phyloP scores from a whole-genome alignment of 1,140 invertebrate genomes.

The Penaeus japonicus region DNA sequence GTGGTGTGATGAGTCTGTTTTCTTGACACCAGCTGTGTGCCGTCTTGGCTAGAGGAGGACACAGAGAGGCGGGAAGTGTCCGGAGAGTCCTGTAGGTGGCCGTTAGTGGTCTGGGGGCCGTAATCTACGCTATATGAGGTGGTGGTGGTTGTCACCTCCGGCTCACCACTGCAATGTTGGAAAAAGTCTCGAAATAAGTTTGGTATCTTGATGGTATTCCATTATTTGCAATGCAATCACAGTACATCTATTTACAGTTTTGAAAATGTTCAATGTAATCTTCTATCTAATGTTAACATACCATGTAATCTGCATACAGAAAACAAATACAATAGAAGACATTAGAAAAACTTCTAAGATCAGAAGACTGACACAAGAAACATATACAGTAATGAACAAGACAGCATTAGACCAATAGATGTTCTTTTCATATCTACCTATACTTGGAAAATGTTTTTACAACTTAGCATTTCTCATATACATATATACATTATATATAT shows the following conservation, averaged over 20 bases:
- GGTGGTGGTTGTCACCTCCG: constrained; percentile 57
- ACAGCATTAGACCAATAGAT: too few species aligned
- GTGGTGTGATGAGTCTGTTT: constrained; percentile 57
- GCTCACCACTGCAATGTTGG: constrained; percentile 30
- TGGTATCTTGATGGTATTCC: neutral
- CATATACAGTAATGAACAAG: too few species aligned
- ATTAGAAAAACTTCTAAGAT: too few species aligned
- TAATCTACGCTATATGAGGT: constrained; percentile 57
- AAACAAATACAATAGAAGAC: too few species aligned
- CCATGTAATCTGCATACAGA: too few species aligned
- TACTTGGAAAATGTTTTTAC: too few species aligned
- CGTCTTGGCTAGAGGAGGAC: constrained; percentile 15
- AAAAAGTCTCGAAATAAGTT: neutral
- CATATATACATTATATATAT: too few species aligned
- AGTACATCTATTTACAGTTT: neutral
- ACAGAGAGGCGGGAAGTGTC: constrained; percentile 20
- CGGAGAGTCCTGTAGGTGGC: constrained; percentile 25
- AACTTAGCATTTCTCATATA: too few species aligned
- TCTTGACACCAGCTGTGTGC: constrained; percentile 49
- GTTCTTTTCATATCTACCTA: too few species aligned
- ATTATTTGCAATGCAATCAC: neutral
- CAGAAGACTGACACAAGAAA: too few species aligned
- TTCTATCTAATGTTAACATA: too few species aligned
- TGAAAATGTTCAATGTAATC: too few species aligned
- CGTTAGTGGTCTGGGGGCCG: constrained; percentile 52